Conservation (phyloP, 2,888 invertebrate genomes). For the Apodemia zela region DNA sequence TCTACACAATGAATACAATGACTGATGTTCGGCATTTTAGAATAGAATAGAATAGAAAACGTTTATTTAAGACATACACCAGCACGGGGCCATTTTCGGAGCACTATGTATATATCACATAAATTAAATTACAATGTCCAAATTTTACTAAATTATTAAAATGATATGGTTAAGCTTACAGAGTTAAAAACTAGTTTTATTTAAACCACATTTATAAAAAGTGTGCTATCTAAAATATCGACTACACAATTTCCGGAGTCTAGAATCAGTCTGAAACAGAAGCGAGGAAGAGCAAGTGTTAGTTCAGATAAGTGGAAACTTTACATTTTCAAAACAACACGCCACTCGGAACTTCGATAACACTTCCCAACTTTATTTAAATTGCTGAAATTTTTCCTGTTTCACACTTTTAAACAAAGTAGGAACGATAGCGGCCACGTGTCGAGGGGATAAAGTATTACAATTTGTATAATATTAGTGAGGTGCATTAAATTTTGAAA, state of each 20-base stretch:
- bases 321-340: slow-evolving; percentile 27
- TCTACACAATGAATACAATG: no score
- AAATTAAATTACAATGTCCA: no score
- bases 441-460: slow-evolving; percentile 14
- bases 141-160: no score
- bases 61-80: no score
- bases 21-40: no score
- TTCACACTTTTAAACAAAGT: slow-evolving; percentile 11
- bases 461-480: slow-evolving; percentile 17
- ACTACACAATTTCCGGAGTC: neutral
- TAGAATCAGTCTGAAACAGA: neutral
- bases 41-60: no score
- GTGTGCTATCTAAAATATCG: neutral
- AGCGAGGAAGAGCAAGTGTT: neutral
- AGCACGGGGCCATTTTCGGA: no score
- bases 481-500: neutral
- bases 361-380: slow-evolving; percentile 29
- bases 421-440: slow-evolving; percentile 9
- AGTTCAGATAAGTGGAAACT: slow-evolving; percentile 18
- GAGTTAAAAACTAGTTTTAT: no score
- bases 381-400: slow-evolving; percentile 31
- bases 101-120: no score
- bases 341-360: slow-evolving; percentile 25
- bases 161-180: no score
- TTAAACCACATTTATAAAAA: no score